Base-by-base conservation (phyloP, 2,113 vertebrate species). In the Alaudala cheleensis region DNA sequence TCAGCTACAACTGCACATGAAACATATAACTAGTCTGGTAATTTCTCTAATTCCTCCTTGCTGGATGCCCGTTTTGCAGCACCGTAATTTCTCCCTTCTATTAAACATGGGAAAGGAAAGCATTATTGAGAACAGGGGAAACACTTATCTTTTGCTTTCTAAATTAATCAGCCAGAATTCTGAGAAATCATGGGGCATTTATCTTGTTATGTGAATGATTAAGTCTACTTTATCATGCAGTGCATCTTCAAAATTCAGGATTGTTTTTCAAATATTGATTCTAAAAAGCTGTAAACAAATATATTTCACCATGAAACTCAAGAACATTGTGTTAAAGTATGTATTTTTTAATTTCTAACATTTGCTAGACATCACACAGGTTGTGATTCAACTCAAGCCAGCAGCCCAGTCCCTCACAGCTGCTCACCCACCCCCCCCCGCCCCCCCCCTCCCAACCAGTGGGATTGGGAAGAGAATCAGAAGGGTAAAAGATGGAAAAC, bases 341-440 rank as follows among this genome's bases (percentile, higher is more conserved):
- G 18, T 24, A 45, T n/a, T 56, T 71, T 6, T 77, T 72, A 37
- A 64, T 54, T 54, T 87, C 25, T 72, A 69, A 24, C 33, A 60
- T 25, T 50, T 12, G 5, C 11, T 17, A 73, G 40, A 37, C 10
- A 45, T n/a, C 6, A 12, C 9, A 24, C 1, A 31, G 8, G 15
- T 31, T 62, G 24, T 21, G 16, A 12, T 49, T 39, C 45, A 54
- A 61, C 10, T 10, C 39, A 23, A 70, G 15, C 18, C 33, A 60
- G 19, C 39, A 64, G 40, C 23, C 10, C 0, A 0, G 14, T 9
- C 54, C 12, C 19, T 53, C n/a, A 28, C 18, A 69, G 39, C 20
- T 11, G 3, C 54, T 70, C 39, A 26, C 33, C 51, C 33, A 51
- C 12, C 28, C 5, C 10, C 19, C 11, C 19, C n/a, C n/a, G n/a